These are phyloP conservation scores for Oscheius sp. DNA, from an alignment of 1,140 invertebrate species.

Conservation along the genomic window DNA sequence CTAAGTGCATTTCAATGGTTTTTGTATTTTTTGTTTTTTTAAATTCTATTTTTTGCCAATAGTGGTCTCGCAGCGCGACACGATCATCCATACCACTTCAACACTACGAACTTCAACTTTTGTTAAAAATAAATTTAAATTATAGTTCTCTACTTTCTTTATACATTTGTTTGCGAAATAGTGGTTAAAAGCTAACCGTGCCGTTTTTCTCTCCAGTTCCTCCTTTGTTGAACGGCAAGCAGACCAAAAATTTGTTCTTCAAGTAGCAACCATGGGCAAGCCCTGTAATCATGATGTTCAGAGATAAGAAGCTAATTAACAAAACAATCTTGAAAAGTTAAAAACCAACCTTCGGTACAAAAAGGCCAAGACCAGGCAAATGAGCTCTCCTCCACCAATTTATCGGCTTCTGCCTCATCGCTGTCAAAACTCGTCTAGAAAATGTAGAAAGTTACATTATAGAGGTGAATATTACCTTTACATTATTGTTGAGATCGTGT, in stretches of 20 bases:
- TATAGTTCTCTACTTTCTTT: neutral
- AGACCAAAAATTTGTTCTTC: constrained; percentile 49
- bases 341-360: constrained; percentile 44
- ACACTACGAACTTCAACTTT: no score
- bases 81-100: no score
- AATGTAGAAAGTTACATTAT: neutral
- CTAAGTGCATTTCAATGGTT: no score
- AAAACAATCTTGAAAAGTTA: neutral
- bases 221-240: constrained; percentile 52
- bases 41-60: no score
- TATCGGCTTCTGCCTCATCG: neutral
- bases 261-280: constrained; percentile 48
- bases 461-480: constrained; percentile 1
- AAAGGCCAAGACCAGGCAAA: constrained; percentile 50
- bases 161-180: neutral
- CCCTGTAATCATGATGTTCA: constrained; percentile 33
- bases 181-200: constrained; percentile 35
- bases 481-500: constrained; percentile 32
- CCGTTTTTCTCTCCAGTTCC: constrained; percentile 51
- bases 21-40: no score
- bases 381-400: neutral
- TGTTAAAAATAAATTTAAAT: neutral
- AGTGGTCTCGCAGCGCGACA: no score
- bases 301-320: constrained; percentile 25
- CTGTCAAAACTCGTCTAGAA: neutral